Conservation (phyloP, 2,797 vertebrate genomes). For the Phalanger gymnotis region DNA sequence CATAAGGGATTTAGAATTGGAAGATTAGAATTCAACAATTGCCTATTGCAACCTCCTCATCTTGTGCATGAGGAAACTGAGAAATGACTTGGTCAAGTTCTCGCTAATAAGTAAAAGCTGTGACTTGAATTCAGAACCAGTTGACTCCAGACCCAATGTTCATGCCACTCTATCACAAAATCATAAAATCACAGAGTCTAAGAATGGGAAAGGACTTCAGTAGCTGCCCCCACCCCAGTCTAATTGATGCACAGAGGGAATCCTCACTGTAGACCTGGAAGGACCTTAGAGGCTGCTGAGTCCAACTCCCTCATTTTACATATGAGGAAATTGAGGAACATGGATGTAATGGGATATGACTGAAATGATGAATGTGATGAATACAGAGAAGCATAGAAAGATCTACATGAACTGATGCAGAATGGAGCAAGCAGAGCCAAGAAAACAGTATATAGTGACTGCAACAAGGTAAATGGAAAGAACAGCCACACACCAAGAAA, state of each 20-base stretch:
- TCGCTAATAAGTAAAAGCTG: background rate
- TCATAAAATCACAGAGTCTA: background rate
- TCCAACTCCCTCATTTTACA: background rate
- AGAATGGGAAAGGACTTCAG: background rate
- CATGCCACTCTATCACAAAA: background rate
- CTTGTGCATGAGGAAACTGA: background rate
- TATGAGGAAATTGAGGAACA: background rate
- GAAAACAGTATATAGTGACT: background rate
- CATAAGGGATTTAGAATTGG: background rate
- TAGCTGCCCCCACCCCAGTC: background rate
- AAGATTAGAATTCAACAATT: background rate
- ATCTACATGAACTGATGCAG: background rate
- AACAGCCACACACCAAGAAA: background rate
- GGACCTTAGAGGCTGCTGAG: background rate
- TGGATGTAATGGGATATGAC: background rate
- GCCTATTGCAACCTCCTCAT: background rate
- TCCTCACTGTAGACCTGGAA: background rate
- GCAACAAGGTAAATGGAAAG: background rate
- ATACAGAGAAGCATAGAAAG: background rate
- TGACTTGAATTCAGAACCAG: background rate
- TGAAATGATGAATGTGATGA: background rate
- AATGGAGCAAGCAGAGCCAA: background rate
- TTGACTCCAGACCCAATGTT: background rate
- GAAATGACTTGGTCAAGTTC: background rate
- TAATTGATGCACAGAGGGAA: background rate